phyloP scores from a whole-genome alignment of 2,113 vertebrate genomes.

The Turnix velox region DNA sequence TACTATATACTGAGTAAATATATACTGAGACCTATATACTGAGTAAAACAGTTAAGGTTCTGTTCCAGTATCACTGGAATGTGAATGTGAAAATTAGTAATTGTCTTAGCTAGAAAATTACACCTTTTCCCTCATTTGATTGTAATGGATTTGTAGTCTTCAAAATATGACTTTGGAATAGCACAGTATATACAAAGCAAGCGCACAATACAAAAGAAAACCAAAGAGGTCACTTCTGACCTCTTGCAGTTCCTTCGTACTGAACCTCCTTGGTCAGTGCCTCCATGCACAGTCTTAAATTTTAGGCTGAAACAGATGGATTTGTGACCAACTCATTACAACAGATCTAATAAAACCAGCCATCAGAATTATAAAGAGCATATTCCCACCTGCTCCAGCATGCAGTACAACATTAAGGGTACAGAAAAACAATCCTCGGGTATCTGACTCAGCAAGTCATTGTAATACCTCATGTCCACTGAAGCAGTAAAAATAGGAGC shows the following conservation, averaged over 20 bases:
- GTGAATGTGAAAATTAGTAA: neutral
- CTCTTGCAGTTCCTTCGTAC: neutral
- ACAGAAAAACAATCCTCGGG: constrained; percentile 83
- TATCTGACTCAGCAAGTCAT: constrained; percentile 76
- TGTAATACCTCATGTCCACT: constrained; percentile 85
- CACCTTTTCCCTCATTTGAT: neutral
- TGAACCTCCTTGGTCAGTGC: neutral
- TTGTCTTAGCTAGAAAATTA: neutral
- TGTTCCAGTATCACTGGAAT: neutral
- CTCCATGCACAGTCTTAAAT: neutral
- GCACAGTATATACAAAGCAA: neutral
- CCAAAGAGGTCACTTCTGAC: neutral
- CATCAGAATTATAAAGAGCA: neutral
- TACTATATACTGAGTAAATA: no score
- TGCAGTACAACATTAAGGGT: constrained; percentile 82
- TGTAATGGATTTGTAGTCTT: neutral
- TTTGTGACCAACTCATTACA: neutral
- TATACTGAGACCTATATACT: no score
- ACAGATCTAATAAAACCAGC: neutral
- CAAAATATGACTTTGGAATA: neutral
- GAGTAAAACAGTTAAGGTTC: neutral
- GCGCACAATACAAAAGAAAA: neutral
- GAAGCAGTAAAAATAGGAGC: constrained; percentile 2
- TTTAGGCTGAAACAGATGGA: neutral
- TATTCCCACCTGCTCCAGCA: constrained; percentile 86